Evolutionary conservation across 2,113 vertebrate genomes (phyloP).

Genomic region (Falcunculus frontatus): DNA sequence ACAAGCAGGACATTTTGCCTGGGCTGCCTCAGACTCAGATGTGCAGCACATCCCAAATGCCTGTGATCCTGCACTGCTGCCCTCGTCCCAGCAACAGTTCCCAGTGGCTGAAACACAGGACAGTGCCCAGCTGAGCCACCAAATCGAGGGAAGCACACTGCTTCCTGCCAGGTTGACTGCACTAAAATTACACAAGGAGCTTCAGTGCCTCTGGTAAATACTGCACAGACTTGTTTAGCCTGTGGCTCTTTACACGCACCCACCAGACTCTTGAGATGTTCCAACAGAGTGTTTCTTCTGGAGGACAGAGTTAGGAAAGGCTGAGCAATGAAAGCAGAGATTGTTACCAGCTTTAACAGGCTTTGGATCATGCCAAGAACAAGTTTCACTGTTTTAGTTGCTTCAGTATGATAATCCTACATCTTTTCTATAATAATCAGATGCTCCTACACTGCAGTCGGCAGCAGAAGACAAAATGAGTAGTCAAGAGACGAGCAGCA

Average conservation of each 20-base stretch:
- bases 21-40: rapidly evolving
- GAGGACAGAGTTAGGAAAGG: slow-evolving; percentile 7
- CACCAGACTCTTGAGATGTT: slow-evolving; percentile 21
- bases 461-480: neutral
- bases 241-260: slow-evolving; percentile 49
- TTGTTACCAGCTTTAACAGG: slow-evolving; percentile 30
- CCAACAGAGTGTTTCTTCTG: neutral
- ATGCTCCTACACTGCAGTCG: neutral
- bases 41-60: neutral
- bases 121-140: neutral
- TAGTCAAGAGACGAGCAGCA: neutral
- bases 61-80: neutral
- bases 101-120: neutral
- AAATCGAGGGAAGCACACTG: rapidly evolving
- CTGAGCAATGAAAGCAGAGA: slow-evolving; percentile 33
- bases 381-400: slow-evolving; percentile 34
- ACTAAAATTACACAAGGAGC: neutral
- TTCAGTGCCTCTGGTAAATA: slow-evolving; percentile 23
- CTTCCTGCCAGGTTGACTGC: neutral
- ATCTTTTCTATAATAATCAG: slow-evolving; percentile 43
- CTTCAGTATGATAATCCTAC: slow-evolving; percentile 15
- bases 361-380: slow-evolving; percentile 16
- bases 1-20: neutral
- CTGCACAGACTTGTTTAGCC: slow-evolving; percentile 51
- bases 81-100: neutral